Evolutionary conservation across 2,113 vertebrate genomes (phyloP).

Genomic region (Aleadryas rufinucha): DNA sequence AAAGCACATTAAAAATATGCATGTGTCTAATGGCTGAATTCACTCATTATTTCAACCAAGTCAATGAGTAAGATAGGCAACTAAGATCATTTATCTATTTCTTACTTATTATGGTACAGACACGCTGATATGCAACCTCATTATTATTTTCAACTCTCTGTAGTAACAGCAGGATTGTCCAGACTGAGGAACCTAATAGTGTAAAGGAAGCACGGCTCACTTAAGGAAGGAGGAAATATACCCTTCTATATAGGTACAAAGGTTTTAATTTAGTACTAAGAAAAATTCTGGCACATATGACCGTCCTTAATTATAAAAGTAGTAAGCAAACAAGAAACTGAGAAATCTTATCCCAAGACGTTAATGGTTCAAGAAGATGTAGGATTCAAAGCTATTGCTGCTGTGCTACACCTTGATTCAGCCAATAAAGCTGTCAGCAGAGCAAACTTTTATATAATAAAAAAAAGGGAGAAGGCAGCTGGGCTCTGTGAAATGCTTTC

Average conservation of each 20-base stretch:
- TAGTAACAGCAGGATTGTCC: not conserved
- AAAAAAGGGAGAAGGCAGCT: conserved; percentile 5
- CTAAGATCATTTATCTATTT: not conserved
- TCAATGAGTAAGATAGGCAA: not conserved
- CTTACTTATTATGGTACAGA: not conserved
- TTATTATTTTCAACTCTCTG: not conserved
- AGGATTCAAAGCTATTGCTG: conserved; percentile 2
- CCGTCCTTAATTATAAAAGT: not conserved
- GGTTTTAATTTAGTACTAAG: not conserved
- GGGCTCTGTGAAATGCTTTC: conserved; percentile 35
- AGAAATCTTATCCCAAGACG: not conserved
- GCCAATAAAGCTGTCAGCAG: conserved; percentile 39
- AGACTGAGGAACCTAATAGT: not conserved
- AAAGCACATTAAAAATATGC: not conserved
- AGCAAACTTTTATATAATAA: conserved; percentile 36
- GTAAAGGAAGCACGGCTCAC: not conserved
- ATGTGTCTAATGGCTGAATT: not conserved
- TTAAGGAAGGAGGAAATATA: not conserved
- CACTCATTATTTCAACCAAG: not conserved
- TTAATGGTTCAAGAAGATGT: not conserved
- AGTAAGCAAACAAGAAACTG: not conserved
- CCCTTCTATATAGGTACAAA: not conserved
- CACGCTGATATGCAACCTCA: not conserved
- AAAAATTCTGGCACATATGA: not conserved
- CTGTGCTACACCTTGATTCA: not conserved